phyloP scores from a whole-genome alignment of 2,113 vertebrate species.

The Ictidomys tridecemlineatus region DNA sequence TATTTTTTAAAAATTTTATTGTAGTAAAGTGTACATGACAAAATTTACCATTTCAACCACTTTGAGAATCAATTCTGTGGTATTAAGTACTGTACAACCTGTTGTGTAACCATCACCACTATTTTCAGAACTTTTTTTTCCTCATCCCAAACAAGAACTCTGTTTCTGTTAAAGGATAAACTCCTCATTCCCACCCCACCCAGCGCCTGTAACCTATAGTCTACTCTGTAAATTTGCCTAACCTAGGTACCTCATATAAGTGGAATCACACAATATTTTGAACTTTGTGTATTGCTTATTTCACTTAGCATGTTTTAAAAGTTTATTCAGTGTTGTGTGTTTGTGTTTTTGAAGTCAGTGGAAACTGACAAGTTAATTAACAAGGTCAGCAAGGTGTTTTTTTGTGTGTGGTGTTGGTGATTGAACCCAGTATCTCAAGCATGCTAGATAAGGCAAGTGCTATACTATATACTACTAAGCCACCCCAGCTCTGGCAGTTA shows the following conservation, averaged over 20 bases:
- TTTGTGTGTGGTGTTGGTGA: neutral
- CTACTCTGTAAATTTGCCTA: conserved; percentile 15
- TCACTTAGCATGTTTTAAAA: conserved; percentile 42
- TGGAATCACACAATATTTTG: neutral
- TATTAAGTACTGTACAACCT: neutral
- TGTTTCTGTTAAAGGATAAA: neutral
- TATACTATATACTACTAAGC: neutral
- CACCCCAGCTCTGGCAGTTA: neutral
- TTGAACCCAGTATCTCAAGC: neutral
- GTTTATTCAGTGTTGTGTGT: neutral
- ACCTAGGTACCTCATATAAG: neutral
- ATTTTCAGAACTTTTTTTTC: neutral
- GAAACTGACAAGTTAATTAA: conserved; percentile 7
- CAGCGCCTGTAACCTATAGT: neutral
- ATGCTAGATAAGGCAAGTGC: neutral
- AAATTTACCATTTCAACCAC: neutral
- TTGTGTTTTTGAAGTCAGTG: conserved; percentile 35
- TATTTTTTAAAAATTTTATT: conserved; percentile 18
- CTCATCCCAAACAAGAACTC: neutral
- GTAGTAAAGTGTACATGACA: conserved; percentile 12
- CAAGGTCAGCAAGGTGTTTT: neutral
- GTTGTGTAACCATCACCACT: neutral
- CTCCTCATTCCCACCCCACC: neutral
- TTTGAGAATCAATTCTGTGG: neutral
- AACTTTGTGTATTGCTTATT: conserved; percentile 32